These are phyloP conservation scores for Orthosia incerta DNA, from an alignment of 2,888 invertebrate genomes.

Conservation along the genomic window DNA sequence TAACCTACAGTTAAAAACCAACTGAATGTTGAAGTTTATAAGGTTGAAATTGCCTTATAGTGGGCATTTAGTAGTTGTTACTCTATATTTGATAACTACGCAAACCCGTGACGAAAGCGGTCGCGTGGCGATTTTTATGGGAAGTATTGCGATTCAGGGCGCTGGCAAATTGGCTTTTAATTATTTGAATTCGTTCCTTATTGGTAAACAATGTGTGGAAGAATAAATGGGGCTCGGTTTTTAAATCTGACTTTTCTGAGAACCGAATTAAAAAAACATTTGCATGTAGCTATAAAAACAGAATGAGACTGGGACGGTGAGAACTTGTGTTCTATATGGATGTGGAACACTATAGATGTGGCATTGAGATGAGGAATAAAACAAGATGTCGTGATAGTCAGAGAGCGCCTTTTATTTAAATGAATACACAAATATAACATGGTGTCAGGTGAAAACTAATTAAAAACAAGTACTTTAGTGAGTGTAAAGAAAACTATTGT, in stretches of 20 bases:
- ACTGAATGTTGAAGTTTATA: accelerated
- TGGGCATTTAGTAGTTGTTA: constrained; percentile 9
- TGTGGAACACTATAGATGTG: too few species aligned
- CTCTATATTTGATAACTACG: constrained; percentile 60
- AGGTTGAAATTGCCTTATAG: constrained; percentile 34
- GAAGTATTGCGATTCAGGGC: constrained; percentile 77
- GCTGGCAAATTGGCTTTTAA: constrained; percentile 69
- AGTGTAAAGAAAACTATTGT: too few species aligned
- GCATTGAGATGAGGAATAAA: too few species aligned
- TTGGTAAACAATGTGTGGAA: neutral
- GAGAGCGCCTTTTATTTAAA: too few species aligned
- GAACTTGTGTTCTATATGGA: too few species aligned
- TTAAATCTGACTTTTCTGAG: neutral
- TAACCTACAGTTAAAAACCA: neutral
- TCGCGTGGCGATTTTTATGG: constrained; percentile 88
- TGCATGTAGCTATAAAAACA: too few species aligned
- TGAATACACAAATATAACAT: too few species aligned
- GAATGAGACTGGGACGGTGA: too few species aligned
- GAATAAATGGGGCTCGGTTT: neutral
- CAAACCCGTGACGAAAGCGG: constrained; percentile 80
- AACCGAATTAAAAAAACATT: too few species aligned
- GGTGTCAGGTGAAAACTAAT: too few species aligned
- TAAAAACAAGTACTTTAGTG: too few species aligned
- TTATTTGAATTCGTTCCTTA: constrained; percentile 50
- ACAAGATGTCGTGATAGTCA: too few species aligned